Evolutionary conservation across 64 coral and sea anemone species (phyloP).

Genomic region (Anthopleura sola): DNA sequence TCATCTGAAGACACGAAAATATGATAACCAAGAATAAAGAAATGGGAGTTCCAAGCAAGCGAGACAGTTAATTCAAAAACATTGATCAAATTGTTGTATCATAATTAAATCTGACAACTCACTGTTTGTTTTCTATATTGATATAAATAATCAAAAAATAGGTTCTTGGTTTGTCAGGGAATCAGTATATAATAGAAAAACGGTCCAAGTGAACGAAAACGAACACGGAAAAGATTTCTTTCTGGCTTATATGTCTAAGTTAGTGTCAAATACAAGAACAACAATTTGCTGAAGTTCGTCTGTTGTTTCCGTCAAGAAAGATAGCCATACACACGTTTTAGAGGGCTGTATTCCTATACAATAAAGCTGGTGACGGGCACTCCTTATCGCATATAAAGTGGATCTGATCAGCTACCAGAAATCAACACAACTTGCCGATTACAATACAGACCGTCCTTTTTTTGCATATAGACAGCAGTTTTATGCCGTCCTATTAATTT

Average conservation of each 20-base stretch:
- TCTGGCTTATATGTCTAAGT: no score
- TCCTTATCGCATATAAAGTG: not conserved
- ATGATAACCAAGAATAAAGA: not conserved
- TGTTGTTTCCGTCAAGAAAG: not conserved
- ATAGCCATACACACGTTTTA: not conserved
- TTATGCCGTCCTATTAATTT: not conserved
- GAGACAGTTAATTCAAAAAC: not conserved
- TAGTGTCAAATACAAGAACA: no score
- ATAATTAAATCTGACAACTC: not conserved
- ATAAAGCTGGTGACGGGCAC: not conserved
- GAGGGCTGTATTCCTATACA: not conserved
- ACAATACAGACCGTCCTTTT: not conserved
- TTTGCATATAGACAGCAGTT: not conserved
- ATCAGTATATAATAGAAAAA: not conserved
- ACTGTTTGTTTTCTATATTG: not conserved
- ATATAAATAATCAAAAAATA: not conserved
- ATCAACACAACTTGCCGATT: not conserved
- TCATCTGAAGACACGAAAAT: not conserved
- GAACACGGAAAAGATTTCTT: not conserved
- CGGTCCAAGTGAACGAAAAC: not conserved
- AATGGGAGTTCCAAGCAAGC: not conserved
- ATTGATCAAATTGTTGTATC: not conserved
- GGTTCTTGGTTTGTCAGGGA: no score
- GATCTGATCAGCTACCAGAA: not conserved
- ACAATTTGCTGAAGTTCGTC: no score